phyloP scores from a whole-genome alignment of 2,797 vertebrate genomes.

The Clarias platycephalus region DNA sequence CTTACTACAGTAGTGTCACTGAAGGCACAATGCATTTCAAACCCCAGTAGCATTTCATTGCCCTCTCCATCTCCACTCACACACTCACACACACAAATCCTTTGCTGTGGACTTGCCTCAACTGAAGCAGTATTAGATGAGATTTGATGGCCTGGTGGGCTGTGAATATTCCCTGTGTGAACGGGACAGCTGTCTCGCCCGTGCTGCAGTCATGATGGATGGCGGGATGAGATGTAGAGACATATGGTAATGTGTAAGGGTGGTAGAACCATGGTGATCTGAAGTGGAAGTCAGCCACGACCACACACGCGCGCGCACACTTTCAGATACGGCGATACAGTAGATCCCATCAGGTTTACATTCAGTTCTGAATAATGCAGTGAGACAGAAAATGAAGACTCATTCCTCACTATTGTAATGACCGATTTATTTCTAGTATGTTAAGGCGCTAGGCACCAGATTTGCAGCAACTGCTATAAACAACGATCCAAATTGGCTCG shows the following conservation, averaged over 20 bases:
- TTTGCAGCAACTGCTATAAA: conserved; percentile 1
- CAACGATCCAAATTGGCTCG: conserved; percentile 45
- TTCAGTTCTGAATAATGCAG: conserved; percentile 36
- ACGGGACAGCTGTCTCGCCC: conserved; percentile 72
- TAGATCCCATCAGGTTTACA: conserved; percentile 42
- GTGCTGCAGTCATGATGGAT: conserved; percentile 76
- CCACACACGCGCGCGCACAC: conserved; percentile 8
- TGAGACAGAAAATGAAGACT: conserved; percentile 55
- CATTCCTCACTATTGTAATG: conserved; percentile 50
- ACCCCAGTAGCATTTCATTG: conserved; percentile 4
- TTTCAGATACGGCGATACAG: conserved; percentile 7
- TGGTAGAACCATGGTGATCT: conserved; percentile 16
- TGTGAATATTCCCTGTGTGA: conserved; percentile 72
- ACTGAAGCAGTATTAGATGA: conserved; percentile 71
- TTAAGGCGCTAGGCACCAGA: conserved; percentile 1
- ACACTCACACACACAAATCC: background rate
- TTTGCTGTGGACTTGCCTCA: conserved; percentile 53
- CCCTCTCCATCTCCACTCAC: background rate
- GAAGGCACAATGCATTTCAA: conserved; percentile 26
- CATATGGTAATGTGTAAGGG: conserved; percentile 72
- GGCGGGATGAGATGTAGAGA: conserved; percentile 63
- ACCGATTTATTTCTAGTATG: conserved; percentile 35
- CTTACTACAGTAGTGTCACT: conserved; percentile 1
- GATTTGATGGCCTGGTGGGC: conserved; percentile 79
- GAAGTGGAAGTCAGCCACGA: conserved; percentile 23